Evolutionary conservation across 2,113 vertebrate genomes (phyloP), one percentile per base, ranked within the genome.

Genomic region (Collichthys lucidus): DNA sequence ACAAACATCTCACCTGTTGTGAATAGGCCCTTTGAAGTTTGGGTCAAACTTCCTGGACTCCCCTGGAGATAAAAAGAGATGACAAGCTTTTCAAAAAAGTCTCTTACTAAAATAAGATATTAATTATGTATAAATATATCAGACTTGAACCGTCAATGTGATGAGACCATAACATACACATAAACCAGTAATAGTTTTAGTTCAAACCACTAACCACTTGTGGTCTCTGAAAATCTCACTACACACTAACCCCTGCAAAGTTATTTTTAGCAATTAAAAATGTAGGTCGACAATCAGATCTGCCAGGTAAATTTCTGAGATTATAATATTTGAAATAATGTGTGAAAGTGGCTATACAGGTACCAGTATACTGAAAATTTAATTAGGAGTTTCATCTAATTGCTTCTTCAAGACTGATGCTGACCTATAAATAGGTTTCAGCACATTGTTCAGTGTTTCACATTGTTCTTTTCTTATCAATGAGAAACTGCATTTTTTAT

Each of bases 11-110:
- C 74, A 94, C 94, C 94, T 93, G 92, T 92, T 91, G 42, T 94
- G 73, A 22, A 93, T 90, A 1, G 98, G 98, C 4, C 98, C 98
- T 88, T 96, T 99, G 92, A 99, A 99, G 26, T 92, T 94, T 0
- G 97, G 96, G 81, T 99, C 98, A n/a, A 96, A 98, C 69, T 97
- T 97, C 79, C 95, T 95, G 0, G 96, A 92, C 0, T 97, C 96
- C n/a, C 97, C 98, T 98, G 90, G 20, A 63, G 60, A 88, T n/a
- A 14, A 44, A 73, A 76, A 64, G 24, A 82, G 14, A 86, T 10
- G 42, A 65, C 5, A 19, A 5, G 16, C 47, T 6, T 49, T 24
- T 68, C 40, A 61, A 29, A 40, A 40, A 40, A 40, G 5, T 20
- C 6, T 63, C 15, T 0, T 9, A 0, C n/a, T 24, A 3, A 9